A percentile compares a stretch with the other conserved stretches of the same genome.
These are phyloP conservation scores for Melanitta fusca DNA, from an alignment of 2,797 vertebrate species.

Conservation along the genomic window DNA sequence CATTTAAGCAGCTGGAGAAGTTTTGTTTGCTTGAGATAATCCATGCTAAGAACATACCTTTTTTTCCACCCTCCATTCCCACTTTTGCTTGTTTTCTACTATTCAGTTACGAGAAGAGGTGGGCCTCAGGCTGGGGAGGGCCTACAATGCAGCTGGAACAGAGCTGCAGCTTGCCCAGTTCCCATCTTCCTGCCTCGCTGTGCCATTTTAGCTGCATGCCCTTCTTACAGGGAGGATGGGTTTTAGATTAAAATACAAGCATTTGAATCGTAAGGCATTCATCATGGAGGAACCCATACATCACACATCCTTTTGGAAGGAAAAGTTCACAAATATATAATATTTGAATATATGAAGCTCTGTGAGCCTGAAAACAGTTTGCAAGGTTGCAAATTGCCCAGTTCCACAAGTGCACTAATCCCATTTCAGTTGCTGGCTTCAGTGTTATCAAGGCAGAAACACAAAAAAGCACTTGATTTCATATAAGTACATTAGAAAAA, in stretches of 20 bases:
- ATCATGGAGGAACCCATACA: background rate
- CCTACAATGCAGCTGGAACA: background rate
- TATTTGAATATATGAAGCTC: background rate
- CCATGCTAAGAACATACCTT: background rate
- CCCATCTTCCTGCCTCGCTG: background rate
- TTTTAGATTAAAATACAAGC: background rate
- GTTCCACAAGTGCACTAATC: background rate
- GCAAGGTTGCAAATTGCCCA: background rate
- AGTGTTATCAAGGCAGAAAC: background rate
- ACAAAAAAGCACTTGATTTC: background rate
- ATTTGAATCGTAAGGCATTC: background rate
- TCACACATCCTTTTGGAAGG: rapidly evolving
- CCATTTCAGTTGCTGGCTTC: background rate
- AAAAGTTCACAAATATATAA: background rate
- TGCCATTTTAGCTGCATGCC: background rate
- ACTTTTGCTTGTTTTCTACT: background rate
- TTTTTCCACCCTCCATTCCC: background rate
- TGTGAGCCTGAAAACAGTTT: background rate
- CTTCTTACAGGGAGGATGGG: background rate
- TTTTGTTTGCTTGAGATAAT: background rate
- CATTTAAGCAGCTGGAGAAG: background rate
- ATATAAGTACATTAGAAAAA: background rate
- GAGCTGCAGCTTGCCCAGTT: background rate
- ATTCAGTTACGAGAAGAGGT: background rate
- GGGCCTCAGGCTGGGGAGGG: background rate